A percentile compares a stretch with the other conserved stretches of the same genome.
Conservation (phyloP, 92 coral and sea anemone genomes). For the Phenganax subtilis region DNA sequence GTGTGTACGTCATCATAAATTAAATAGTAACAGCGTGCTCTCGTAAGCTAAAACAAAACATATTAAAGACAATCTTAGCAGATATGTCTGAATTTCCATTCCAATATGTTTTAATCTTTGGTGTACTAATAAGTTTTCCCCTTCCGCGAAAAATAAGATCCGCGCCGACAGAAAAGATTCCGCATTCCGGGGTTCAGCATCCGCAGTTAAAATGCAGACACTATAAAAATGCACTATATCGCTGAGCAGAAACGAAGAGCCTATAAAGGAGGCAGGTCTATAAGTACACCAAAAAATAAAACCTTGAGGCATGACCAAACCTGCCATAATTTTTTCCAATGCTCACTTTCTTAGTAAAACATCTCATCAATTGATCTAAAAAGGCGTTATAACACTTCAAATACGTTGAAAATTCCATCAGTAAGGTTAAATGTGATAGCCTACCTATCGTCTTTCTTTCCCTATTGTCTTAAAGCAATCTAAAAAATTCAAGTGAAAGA, state of each 20-base stretch:
- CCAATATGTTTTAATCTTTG: not conserved
- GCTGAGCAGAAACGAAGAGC: no score
- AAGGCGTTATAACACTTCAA: not conserved
- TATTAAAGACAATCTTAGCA: not conserved
- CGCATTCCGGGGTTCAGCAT: not conserved
- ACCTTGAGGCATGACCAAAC: not conserved
- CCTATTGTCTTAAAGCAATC: conserved; percentile 51
- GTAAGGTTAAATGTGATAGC: not conserved
- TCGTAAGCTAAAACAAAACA: not conserved
- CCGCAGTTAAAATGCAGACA: not conserved
- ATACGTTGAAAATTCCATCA: not conserved
- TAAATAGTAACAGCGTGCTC: not conserved
- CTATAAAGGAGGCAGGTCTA: not conserved
- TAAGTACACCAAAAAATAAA: not conserved
- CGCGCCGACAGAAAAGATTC: not conserved
- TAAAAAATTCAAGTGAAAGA: not conserved
- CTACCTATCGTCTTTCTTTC: not conserved
- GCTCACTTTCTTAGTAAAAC: not conserved
- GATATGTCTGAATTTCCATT: not conserved
- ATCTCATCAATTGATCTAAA: not conserved
- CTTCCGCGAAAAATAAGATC: not conserved
- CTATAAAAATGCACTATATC: no score
- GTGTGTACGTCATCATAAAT: conserved; percentile 8
- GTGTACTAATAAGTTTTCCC: not conserved
- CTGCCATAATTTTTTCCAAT: not conserved